These are phyloP conservation scores for Steinernema carpocapsae DNA, from an alignment of 2,888 invertebrate genomes.

Conservation along the genomic window DNA sequence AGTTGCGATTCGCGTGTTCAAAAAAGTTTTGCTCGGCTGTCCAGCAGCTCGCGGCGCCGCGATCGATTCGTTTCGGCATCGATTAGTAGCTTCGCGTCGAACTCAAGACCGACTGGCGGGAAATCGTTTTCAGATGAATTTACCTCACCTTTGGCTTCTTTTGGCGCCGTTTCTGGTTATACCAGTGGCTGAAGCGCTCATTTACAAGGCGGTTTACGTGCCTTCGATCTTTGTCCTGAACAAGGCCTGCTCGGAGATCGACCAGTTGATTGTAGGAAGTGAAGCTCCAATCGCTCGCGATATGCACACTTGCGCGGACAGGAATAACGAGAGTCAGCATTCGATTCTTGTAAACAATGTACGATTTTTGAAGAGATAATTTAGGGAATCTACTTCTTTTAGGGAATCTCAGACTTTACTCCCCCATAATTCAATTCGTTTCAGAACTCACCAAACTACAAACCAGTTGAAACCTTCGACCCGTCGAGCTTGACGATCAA, in stretches of 20 bases:
- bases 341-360: constrained; percentile 70
- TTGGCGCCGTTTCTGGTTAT: not conserved
- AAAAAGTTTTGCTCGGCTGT: not conserved
- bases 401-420: not conserved
- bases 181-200: not conserved
- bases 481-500: not conserved
- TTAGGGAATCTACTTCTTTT: not conserved
- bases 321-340: constrained; percentile 54
- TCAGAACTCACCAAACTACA: not conserved
- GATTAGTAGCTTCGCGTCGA: too few relatives aligned
- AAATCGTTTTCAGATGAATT: not conserved
- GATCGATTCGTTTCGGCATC: constrained; percentile 3
- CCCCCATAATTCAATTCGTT: not conserved
- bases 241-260: constrained; percentile 18
- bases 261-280: not conserved
- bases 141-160: not conserved
- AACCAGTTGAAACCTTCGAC: not conserved
- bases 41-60: not conserved
- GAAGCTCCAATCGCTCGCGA: not conserved
- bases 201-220: constrained; percentile 10
- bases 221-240: constrained; percentile 6
- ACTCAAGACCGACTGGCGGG: not conserved
- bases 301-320: not conserved
- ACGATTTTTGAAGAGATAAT: constrained; percentile 69
- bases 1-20: not conserved